A percentile compares a stretch with the other conserved stretches of the same genome.
Evolutionary conservation across 23 tunicate species (phyloP).

Genomic region (Phallusia fumigata): DNA sequence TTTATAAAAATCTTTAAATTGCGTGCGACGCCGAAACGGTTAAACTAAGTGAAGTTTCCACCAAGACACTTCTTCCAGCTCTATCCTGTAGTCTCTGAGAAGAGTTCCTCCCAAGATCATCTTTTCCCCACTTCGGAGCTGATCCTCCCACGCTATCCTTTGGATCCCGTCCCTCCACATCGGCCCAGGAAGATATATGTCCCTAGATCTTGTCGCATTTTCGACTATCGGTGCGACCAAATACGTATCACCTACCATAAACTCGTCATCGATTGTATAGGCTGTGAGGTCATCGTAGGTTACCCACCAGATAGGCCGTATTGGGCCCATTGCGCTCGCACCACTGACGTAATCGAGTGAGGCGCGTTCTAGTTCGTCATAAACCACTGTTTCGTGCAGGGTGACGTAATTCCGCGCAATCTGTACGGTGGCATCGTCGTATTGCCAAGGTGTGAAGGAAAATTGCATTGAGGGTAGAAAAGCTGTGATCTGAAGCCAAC

Average conservation of each 20-base stretch:
- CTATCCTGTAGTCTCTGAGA: conserved; percentile 44
- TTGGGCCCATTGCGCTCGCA: conserved; percentile 62
- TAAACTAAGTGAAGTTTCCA: conserved; percentile 53
- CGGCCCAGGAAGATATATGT: conserved; percentile 87
- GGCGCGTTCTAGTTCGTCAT: conserved; percentile 45
- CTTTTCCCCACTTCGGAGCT: conserved; percentile 33
- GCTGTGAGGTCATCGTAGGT: conserved; percentile 39
- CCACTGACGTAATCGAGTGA: conserved; percentile 49
- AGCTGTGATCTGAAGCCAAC: conserved; percentile 82
- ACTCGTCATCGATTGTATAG: conserved; percentile 70
- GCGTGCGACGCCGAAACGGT: no score
- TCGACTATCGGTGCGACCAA: conserved; percentile 86
- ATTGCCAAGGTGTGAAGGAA: conserved; percentile 93
- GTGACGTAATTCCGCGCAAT: conserved; percentile 50
- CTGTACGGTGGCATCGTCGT: conserved; percentile 61
- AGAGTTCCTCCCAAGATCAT: conserved; percentile 43
- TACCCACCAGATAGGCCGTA: conserved; percentile 90
- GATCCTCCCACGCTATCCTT: conserved; percentile 54
- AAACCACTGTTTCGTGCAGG: conserved; percentile 65
- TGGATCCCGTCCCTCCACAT: conserved; percentile 42
- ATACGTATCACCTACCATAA: conserved; percentile 74
- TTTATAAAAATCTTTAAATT: no score
- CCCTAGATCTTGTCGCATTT: conserved; percentile 55
- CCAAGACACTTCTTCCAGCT: conserved; percentile 79
- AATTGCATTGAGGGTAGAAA: conserved; percentile 85